A percentile compares a stretch with the other conserved stretches of the same genome.
phyloP scores from a whole-genome alignment of 2,888 invertebrate genomes.

The Folsomia candida region DNA sequence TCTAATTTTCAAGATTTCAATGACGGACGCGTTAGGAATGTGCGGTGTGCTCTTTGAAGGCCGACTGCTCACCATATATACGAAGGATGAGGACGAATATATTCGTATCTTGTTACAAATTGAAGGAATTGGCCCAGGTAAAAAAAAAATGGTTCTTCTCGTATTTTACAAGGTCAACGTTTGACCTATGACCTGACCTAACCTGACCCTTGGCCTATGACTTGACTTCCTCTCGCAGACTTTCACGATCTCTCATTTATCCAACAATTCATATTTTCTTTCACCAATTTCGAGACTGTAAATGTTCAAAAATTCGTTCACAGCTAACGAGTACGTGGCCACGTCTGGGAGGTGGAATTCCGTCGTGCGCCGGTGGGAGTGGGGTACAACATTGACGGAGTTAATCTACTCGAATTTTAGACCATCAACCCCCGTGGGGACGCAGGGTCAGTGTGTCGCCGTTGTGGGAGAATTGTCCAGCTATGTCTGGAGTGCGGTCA shows the following conservation, averaged over 20 bases:
- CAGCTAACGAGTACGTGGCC: not conserved
- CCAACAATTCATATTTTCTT: too few relatives aligned
- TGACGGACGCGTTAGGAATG: not conserved
- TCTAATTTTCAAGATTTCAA: not conserved
- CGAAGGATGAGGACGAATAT: slow-evolving; percentile 1
- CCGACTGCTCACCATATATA: not conserved
- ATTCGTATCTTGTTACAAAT: not conserved
- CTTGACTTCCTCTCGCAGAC: too few relatives aligned
- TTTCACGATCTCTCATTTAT: too few relatives aligned
- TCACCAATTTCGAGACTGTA: not conserved
- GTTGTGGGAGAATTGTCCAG: not conserved
- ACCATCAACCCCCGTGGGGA: not conserved
- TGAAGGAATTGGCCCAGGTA: not conserved
- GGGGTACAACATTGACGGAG: not conserved
- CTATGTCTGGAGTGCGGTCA: not conserved
- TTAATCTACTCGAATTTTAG: not conserved
- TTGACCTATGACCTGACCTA: too few relatives aligned
- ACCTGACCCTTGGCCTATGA: too few relatives aligned
- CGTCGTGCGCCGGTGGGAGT: not conserved
- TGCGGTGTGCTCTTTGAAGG: not conserved
- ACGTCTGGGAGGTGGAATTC: not conserved
- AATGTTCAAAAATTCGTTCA: not conserved
- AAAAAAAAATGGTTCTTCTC: too few relatives aligned
- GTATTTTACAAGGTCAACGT: too few relatives aligned
- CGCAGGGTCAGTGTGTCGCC: not conserved